Conservation (phyloP, 1,140 invertebrate genomes). For the Drosophila obscura region DNA sequence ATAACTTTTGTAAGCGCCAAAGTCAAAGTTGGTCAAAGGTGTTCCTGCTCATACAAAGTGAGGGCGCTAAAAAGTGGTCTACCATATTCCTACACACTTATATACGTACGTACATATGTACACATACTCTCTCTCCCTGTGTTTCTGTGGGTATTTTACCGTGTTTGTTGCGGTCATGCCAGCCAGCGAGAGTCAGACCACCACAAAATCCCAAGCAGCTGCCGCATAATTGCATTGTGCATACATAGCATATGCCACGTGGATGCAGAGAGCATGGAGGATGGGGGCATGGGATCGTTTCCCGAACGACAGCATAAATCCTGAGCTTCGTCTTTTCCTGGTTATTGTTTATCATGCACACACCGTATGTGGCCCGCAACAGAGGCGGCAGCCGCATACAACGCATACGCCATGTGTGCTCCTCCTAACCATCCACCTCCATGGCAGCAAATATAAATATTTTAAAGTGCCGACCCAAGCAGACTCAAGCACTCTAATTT, state of each 20-base stretch:
- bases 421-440: background rate
- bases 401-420: conserved; percentile 65
- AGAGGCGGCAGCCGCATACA: conserved; percentile 46
- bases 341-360: conserved; percentile 74
- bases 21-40: conserved; percentile 62
- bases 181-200: conserved; percentile 51
- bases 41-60: conserved; percentile 30
- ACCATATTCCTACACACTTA: conserved; percentile 39
- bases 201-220: conserved; percentile 55
- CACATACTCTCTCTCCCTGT: background rate
- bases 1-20: conserved; percentile 57
- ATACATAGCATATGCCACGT: conserved; percentile 48
- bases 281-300: background rate
- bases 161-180: conserved; percentile 54
- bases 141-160: background rate
- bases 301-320: conserved; percentile 68
- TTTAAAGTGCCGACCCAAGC: conserved; percentile 53
- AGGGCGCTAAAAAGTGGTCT: conserved; percentile 58
- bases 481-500: conserved; percentile 31
- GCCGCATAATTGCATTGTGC: conserved; percentile 51
- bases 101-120: conserved; percentile 18
- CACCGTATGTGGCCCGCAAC: conserved; percentile 33
- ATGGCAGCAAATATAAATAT: conserved; percentile 59
- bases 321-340: conserved; percentile 65
- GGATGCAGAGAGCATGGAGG: background rate